Percentiles rank a stretch among this genome's conserved stretches.
These are phyloP conservation scores for Xiphophorus maculatus DNA, from an alignment of 2,113 vertebrate genomes.

Conservation along the genomic window DNA sequence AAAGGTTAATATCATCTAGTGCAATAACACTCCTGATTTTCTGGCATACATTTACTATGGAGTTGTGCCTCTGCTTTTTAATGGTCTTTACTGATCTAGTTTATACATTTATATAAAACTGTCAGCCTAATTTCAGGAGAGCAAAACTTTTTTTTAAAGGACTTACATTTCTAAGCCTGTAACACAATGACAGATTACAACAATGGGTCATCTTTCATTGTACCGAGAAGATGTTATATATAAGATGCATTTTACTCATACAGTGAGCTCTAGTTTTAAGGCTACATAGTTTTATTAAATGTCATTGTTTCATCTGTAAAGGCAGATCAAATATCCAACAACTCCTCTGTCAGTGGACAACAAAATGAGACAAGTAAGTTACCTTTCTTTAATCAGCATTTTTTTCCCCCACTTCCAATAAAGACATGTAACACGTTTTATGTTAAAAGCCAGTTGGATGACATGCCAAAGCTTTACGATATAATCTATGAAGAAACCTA, in stretches of 20 bases:
- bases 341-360: not conserved
- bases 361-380: not conserved
- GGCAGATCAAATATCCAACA: not conserved
- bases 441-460: not conserved
- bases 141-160: not conserved
- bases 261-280: too few species aligned
- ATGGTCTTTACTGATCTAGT: too few species aligned
- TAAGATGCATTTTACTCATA: not conserved
- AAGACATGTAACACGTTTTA: not conserved
- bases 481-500: too few species aligned
- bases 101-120: too few species aligned
- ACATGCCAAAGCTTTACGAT: not conserved
- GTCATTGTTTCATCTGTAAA: not conserved
- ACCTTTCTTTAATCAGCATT: not conserved
- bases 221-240: not conserved
- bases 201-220: not conserved
- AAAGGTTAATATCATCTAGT: too few species aligned
- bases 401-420: not conserved
- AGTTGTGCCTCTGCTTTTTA: too few species aligned
- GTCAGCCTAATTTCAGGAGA: too few species aligned
- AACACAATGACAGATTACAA: not conserved
- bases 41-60: too few species aligned
- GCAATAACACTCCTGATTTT: too few species aligned
- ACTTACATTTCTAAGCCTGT: not conserved
- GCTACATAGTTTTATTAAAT: too few species aligned